Evolutionary conservation across 2,888 invertebrate genomes (phyloP), one percentile per base, ranked within the genome.

Genomic region (Cactoblastis cactorum): DNA sequence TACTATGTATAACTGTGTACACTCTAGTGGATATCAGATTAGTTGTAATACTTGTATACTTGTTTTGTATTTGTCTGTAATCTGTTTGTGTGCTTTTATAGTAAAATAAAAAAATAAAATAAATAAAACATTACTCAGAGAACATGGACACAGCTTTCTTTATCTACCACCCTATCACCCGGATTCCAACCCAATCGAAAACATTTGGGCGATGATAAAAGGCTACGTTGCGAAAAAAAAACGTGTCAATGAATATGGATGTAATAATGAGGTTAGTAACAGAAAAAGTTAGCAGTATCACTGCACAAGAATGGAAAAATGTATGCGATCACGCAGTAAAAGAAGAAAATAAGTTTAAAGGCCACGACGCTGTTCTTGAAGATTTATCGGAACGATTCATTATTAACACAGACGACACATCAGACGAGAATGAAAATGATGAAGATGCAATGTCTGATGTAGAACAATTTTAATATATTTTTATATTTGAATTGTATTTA

Each of bases 261-360:
- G 28, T 28, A 35, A 35, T 24, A 37, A 24, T 47, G 37, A 37
- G 37, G 35, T 46, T 39, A 39, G 39, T 18, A 14, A 39, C 18
- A 47, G 51, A 51, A 46, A 51, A 46, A 41, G 47, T 51, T 33
- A 34, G 17, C 46, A 51, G 22, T 41, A 39, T 51, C 46, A 51
- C 38, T 51, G 47, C 34, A 47, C 47, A 51, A 51, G 39, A 34
- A 51, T 51, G 51, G 39, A 41, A 51, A 51, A 47, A 51, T 51
- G 46, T 51, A 46, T 51, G 51, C 33, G 46, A 39, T 33, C 51
- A 51, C 33, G 51, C 46, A 51, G 34, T 39, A 46, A 51, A 51
- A 51, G 45, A 46, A 51, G 15, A 46, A 37, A 12, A 34, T 34
- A 34, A n/a, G 38, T 34, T 18, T 39, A 19, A 15, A 28, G 1